Evolutionary conservation across 2,888 invertebrate genomes (phyloP).

Genomic region (Pyralis farinalis): DNA sequence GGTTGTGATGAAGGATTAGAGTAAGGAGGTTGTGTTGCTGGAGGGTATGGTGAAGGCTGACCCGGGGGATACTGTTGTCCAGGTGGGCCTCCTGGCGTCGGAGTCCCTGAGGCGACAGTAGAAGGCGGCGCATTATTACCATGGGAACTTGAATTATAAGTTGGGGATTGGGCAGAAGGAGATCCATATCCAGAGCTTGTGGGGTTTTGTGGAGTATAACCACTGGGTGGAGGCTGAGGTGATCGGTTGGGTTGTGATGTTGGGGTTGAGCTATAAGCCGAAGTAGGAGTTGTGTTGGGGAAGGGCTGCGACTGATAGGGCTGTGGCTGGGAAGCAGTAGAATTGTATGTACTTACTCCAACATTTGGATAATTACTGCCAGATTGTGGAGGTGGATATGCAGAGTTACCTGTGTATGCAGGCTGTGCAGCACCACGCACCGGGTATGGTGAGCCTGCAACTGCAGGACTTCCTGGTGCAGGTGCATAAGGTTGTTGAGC

Average conservation of each 20-base stretch:
- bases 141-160: conserved; percentile 82
- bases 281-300: conserved; percentile 72
- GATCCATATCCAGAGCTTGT: conserved; percentile 81
- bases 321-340: conserved; percentile 69
- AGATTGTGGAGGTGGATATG: conserved; percentile 68
- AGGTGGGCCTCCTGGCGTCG: conserved; percentile 76
- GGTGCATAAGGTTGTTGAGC: conserved; percentile 74
- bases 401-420: conserved; percentile 67
- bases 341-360: conserved; percentile 70
- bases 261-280: conserved; percentile 77
- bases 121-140: conserved; percentile 71
- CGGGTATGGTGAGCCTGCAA: conserved; percentile 66
- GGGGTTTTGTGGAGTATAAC: conserved; percentile 81
- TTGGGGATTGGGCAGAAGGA: conserved; percentile 83
- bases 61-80: conserved; percentile 83
- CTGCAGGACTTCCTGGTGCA: conserved; percentile 67
- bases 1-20: conserved; percentile 78
- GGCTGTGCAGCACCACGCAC: conserved; percentile 66
- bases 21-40: conserved; percentile 81
- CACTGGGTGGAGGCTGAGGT: conserved; percentile 79
- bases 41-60: conserved; percentile 83
- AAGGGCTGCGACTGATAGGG: conserved; percentile 75
- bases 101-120: conserved; percentile 71
- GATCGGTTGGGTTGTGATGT: conserved; percentile 76
- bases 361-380: conserved; percentile 71